Evolutionary conservation across 2,113 vertebrate species (phyloP), one percentile per base, ranked within the genome.

Genomic region (Macquaria australasica): DNA sequence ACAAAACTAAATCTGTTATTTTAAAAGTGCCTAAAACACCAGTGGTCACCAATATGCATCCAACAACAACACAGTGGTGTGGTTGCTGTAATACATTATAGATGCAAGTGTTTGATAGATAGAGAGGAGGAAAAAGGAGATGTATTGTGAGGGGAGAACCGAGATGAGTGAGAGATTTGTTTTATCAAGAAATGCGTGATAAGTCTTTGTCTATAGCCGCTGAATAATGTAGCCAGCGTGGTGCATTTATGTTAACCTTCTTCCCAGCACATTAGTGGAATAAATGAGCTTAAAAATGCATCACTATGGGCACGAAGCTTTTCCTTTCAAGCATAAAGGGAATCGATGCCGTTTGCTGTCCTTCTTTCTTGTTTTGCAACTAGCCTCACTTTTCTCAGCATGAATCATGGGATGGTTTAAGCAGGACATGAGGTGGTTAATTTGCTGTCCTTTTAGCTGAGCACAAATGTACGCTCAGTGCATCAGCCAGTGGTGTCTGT

Each of bases 391-490:
- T 64, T 58, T 41, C 34, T 70, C 64, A 25, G 53, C 69, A 70
- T 77, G 55, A 87, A 66, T 81, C 71, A 72, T 60, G 34, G 37
- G 51, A 37, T 0, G 59, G 45, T 77, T 84, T 62, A 50, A 64
- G 51, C 59, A 28, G 20, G 75, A 75, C 51, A 41, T 69, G 48
- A 68, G 67, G 20, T 83, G 37, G 59, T 83, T 87, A 10, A 85
- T 92, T 90, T 82, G 48, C 76, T 68, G n/a, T 75, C 74, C 67
- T 79, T 75, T 89, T 55, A 81, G 67, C 76, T n/a, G 41, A 81
- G 76, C 39, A 50, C 68, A 69, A 53, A 77, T 79, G 79, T 64
- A 45, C 39, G 34, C 41, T 41, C 15, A 28, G 34, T 67, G 68
- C 59, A 31, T 82, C 76, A 34, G 69, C 55, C 59, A 76, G 67